Conservation (phyloP, 2,888 invertebrate genomes). For the Thymelicus lineola region DNA sequence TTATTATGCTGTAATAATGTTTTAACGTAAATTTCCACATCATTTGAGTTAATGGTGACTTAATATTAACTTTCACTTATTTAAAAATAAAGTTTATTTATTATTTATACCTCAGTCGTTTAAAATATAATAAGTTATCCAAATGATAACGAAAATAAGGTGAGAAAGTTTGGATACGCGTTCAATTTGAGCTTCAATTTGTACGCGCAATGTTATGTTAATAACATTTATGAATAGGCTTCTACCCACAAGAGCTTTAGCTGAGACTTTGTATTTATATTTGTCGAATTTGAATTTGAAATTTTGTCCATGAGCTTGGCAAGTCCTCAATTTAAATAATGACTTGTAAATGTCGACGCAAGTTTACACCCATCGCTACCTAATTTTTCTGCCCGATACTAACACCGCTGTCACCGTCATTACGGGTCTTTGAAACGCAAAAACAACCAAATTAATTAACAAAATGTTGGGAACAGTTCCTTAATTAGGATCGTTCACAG, state of each 20-base stretch:
- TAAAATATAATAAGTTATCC: constrained; percentile 53
- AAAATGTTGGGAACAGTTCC: constrained; percentile 4
- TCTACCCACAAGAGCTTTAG: constrained; percentile 44
- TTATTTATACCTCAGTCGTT: constrained; percentile 55
- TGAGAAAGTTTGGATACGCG: constrained; percentile 70
- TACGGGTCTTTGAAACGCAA: constrained; percentile 14
- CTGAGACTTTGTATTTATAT: constrained; percentile 40
- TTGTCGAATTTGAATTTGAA: constrained; percentile 49
- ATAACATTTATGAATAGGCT: constrained; percentile 40
- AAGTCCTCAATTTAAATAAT: constrained; percentile 47
- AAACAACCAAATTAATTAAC: constrained; percentile 33
- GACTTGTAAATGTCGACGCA: constrained; percentile 46
- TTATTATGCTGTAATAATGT: constrained; percentile 32
- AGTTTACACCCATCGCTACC: constrained; percentile 48
- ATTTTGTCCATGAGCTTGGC: constrained; percentile 60
- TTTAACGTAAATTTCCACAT: constrained; percentile 51
- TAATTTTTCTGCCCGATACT: constrained; percentile 47
- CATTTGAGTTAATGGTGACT: constrained; percentile 52
- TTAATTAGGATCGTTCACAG: constrained; percentile 12
- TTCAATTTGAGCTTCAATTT: constrained; percentile 59
- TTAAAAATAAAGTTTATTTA: constrained; percentile 66
- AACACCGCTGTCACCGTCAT: constrained; percentile 38
- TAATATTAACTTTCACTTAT: constrained; percentile 66
- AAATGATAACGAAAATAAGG: constrained; percentile 57
- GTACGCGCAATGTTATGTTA: constrained; percentile 38